These are phyloP conservation scores for Eupithecia tripunctaria DNA, from an alignment of 2,888 invertebrate species.

Conservation along the genomic window DNA sequence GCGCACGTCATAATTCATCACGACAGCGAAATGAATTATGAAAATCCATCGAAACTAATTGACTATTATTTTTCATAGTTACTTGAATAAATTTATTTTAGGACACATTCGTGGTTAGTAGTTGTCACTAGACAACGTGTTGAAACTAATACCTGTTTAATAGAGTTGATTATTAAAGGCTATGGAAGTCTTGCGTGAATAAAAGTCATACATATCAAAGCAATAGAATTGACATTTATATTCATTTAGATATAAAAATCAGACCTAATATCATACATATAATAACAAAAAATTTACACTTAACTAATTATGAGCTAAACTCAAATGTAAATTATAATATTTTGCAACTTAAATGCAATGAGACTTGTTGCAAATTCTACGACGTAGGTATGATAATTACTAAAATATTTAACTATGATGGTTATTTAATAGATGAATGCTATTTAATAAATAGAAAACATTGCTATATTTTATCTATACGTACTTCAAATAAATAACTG, in stretches of 20 bases:
- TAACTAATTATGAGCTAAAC: slow-evolving; percentile 24
- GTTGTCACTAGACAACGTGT: too few relatives aligned
- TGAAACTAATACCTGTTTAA: too few relatives aligned
- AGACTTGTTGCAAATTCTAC: slow-evolving; percentile 6
- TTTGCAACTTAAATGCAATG: slow-evolving; percentile 19
- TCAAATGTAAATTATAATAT: slow-evolving; percentile 22
- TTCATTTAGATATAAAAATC: slow-evolving; percentile 43
- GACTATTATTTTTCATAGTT: too few relatives aligned
- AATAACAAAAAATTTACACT: slow-evolving; percentile 40
- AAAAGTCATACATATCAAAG: slow-evolving; percentile 35
- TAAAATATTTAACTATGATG: neutral
- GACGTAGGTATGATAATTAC: neutral
- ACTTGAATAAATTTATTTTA: too few relatives aligned
- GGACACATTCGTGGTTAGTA: too few relatives aligned
- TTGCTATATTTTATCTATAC: neutral
- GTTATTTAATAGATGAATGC: neutral
- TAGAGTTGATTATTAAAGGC: neutral
- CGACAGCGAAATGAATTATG: too few relatives aligned
- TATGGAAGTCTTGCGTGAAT: slow-evolving; percentile 19
- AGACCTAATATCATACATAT: slow-evolving; percentile 43
- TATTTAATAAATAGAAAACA: neutral
- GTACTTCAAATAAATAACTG: neutral
- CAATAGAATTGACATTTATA: slow-evolving; percentile 50
- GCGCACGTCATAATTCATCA: too few relatives aligned
- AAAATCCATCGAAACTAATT: too few relatives aligned